These are phyloP conservation scores for Haemorhous mexicanus DNA, from an alignment of 2,113 vertebrate species.

Conservation along the genomic window DNA sequence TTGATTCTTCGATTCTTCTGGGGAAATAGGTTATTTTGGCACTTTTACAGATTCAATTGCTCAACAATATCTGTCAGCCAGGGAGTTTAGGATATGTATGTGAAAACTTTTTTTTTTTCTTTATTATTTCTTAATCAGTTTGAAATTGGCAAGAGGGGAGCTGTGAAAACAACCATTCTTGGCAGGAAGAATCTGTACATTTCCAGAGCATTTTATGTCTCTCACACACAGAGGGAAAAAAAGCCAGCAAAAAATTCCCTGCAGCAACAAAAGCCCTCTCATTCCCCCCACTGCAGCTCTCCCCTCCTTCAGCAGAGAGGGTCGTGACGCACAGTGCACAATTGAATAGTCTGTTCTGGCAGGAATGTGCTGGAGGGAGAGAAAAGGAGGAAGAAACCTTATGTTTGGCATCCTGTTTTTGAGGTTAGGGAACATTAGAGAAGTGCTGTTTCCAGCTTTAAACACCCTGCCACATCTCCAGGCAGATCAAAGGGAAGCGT, in stretches of 20 bases:
- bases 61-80: not conserved
- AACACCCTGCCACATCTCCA: not conserved
- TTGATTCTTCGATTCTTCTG: not conserved
- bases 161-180: constrained; percentile 48
- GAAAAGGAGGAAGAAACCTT: not conserved
- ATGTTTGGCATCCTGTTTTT: constrained; percentile 23
- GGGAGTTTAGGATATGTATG: not conserved
- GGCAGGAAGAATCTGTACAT: constrained; percentile 48
- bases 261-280: constrained; percentile 26
- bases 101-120: not conserved
- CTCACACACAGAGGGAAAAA: not conserved
- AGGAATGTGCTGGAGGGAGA: constrained; percentile 37
- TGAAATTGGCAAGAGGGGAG: constrained; percentile 45
- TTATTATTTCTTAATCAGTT: constrained; percentile 32
- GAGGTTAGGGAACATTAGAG: constrained; percentile 34
- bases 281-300: not conserved
- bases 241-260: constrained; percentile 42
- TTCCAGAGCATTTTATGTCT: constrained; percentile 57
- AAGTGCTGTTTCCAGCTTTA: constrained; percentile 35
- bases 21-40: constrained; percentile 29
- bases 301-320: not conserved
- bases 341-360: constrained; percentile 24
- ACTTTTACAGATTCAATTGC: not conserved
- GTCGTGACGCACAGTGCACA: not conserved
- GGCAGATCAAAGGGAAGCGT: not conserved